Conservation (phyloP, 92 coral and sea anemone species). For the Zoanthus solanderi region DNA sequence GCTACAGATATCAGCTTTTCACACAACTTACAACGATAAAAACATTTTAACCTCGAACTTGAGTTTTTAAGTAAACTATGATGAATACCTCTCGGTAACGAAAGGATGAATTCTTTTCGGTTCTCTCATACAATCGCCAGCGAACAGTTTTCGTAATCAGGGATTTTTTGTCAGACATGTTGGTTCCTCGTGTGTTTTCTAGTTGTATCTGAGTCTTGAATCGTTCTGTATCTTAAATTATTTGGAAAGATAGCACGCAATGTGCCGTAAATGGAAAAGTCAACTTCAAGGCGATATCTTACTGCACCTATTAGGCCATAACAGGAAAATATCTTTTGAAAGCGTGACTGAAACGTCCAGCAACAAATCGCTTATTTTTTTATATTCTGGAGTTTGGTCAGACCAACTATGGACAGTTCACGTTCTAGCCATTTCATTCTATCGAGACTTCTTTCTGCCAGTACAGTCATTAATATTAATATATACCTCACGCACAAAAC, state of each 20-base stretch:
- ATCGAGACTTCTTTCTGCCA: too few relatives aligned
- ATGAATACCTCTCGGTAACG: slow-evolving; percentile 24
- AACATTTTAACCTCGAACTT: too few relatives aligned
- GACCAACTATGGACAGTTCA: too few relatives aligned
- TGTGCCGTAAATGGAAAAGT: not conserved
- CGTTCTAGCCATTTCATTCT: too few relatives aligned
- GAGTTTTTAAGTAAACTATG: not conserved
- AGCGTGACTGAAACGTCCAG: too few relatives aligned
- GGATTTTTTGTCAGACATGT: slow-evolving; percentile 29
- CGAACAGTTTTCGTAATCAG: not conserved
- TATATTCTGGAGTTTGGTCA: too few relatives aligned
- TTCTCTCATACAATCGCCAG: slow-evolving; percentile 25
- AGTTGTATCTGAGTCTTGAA: not conserved
- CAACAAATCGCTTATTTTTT: too few relatives aligned
- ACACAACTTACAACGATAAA: not conserved
- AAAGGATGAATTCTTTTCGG: not conserved
- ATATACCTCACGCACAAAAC: too few relatives aligned
- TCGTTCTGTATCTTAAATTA: not conserved
- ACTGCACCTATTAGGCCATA: not conserved
- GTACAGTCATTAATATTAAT: too few relatives aligned
- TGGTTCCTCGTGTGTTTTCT: not conserved
- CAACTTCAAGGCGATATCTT: not conserved
- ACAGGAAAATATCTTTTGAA: too few relatives aligned
- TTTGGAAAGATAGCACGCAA: not conserved
- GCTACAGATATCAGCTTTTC: not conserved